These are phyloP conservation scores for Beris chalybata DNA, from an alignment of 2,888 invertebrate genomes.

Conservation along the genomic window DNA sequence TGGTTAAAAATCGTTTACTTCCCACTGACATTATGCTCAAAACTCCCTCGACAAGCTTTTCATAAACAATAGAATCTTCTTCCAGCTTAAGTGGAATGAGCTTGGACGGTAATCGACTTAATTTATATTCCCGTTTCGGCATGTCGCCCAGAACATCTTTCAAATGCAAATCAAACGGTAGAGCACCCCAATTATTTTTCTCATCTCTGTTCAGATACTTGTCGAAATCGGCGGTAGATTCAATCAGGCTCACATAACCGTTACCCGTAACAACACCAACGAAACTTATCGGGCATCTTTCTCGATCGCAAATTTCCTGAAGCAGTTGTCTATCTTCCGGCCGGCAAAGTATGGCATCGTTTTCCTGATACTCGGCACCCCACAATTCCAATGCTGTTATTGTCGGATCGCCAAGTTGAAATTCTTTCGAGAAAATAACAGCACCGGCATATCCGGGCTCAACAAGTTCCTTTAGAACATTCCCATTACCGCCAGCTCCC, in stretches of 20 bases:
- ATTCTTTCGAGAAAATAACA: slow-evolving; percentile 80
- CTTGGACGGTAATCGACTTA: slow-evolving; percentile 54
- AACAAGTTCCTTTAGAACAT: slow-evolving; percentile 94
- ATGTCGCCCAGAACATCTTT: slow-evolving; percentile 84
- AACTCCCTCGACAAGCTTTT: slow-evolving; percentile 74
- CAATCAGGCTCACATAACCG: slow-evolving; percentile 73
- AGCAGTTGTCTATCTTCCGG: slow-evolving; percentile 67
- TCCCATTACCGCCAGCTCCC: slow-evolving; percentile 98
- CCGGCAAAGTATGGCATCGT: slow-evolving; percentile 83
- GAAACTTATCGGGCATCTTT: slow-evolving; percentile 89
- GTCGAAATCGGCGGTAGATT: slow-evolving; percentile 60
- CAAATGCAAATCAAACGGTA: slow-evolving; percentile 87
- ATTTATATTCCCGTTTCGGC: slow-evolving; percentile 70
- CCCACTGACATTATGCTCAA: slow-evolving; percentile 87
- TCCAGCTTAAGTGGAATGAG: slow-evolving; percentile 63
- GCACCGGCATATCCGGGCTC: slow-evolving; percentile 86
- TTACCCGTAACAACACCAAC: slow-evolving; percentile 91
- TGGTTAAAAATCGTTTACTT: slow-evolving; percentile 93
- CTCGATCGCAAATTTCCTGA: slow-evolving; percentile 75
- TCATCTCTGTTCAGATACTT: slow-evolving; percentile 52
- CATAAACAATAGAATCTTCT: slow-evolving; percentile 60
- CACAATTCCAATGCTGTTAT: slow-evolving; percentile 91
- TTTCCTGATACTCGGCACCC: slow-evolving; percentile 99
- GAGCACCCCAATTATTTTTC: slow-evolving; percentile 55
- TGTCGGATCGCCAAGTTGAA: slow-evolving; percentile 92